A percentile compares a stretch with the other conserved stretches of the same genome.
These are phyloP conservation scores for Panthera leo DNA, from an alignment of 2,113 vertebrate genomes.

Conservation along the genomic window DNA sequence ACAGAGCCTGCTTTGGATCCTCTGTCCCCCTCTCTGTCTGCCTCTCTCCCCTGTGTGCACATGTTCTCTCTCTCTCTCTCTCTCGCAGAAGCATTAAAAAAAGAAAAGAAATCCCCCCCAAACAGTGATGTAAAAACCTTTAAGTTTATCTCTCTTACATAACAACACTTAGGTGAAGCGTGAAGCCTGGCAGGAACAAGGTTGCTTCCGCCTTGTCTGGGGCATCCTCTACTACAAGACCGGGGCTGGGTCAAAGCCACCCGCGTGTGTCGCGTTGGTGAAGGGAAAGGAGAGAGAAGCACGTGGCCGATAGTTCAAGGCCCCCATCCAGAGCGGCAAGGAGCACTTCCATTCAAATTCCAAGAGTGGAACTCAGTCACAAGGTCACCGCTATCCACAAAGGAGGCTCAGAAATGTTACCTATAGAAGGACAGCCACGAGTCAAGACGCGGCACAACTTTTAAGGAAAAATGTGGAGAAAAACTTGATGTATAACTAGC, in stretches of 20 bases:
- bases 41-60: too few relatives aligned
- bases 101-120: not conserved
- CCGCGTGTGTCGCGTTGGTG: rapidly evolving
- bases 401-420: not conserved
- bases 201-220: not conserved
- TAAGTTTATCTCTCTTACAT: not conserved
- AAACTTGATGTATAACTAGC: not conserved
- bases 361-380: not conserved
- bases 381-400: not conserved
- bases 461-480: not conserved
- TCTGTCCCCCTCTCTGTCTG: too few relatives aligned
- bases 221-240: too few relatives aligned
- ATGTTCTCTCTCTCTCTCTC: too few relatives aligned
- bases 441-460: not conserved
- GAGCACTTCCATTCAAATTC: not conserved
- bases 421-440: not conserved
- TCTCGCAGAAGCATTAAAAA: too few relatives aligned
- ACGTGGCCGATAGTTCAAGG: rapidly evolving
- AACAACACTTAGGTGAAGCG: not conserved
- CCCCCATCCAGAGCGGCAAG: not conserved
- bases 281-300: not conserved
- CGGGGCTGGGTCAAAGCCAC: too few relatives aligned
- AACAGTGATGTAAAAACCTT: not conserved
- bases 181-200: not conserved
- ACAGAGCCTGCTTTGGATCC: too few relatives aligned